Percentiles rank a stretch among this genome's conserved stretches.
These are phyloP conservation scores for Actenoides lindsayi DNA, from an alignment of 2,113 vertebrate species.

Conservation along the genomic window DNA sequence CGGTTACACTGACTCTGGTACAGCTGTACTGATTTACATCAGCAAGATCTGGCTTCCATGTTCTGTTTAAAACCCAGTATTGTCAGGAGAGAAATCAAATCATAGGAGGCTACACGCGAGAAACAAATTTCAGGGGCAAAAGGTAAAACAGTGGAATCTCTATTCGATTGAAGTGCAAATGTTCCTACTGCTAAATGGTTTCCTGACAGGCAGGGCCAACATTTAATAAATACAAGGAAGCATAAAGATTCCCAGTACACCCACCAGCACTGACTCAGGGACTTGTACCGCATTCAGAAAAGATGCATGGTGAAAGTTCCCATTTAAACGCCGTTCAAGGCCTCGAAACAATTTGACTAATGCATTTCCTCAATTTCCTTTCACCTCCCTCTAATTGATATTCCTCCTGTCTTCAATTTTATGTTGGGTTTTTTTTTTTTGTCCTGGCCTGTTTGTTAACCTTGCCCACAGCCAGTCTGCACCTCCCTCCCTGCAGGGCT, in stretches of 20 bases:
- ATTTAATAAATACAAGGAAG: slow-evolving; percentile 66
- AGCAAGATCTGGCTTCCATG: not conserved
- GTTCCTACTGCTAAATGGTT: slow-evolving; percentile 44
- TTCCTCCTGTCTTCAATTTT: not conserved
- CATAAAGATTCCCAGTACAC: slow-evolving; percentile 48
- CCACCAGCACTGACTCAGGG: slow-evolving; percentile 46
- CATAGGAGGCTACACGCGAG: slow-evolving; percentile 18
- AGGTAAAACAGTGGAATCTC: slow-evolving; percentile 42
- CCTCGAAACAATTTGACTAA: slow-evolving; percentile 38
- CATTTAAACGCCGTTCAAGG: not conserved
- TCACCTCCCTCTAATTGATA: not conserved
- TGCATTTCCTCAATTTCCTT: not conserved
- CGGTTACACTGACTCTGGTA: not conserved
- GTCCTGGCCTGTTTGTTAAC: not conserved
- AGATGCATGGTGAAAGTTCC: not conserved
- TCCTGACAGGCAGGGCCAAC: slow-evolving; percentile 55
- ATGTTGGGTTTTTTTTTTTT: not conserved
- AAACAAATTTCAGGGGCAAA: slow-evolving; percentile 62
- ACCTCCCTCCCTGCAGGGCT: not conserved
- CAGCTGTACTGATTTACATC: slow-evolving; percentile 33
- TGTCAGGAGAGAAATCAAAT: slow-evolving; percentile 57
- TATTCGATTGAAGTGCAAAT: slow-evolving; percentile 52
- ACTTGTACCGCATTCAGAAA: slow-evolving; percentile 22
- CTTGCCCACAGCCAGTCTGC: not conserved
- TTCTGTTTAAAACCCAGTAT: slow-evolving; percentile 1